Evolutionary conservation across 2,797 vertebrate genomes (phyloP), one percentile per base, ranked within the genome.

Genomic region (Helarctos malayanus): DNA sequence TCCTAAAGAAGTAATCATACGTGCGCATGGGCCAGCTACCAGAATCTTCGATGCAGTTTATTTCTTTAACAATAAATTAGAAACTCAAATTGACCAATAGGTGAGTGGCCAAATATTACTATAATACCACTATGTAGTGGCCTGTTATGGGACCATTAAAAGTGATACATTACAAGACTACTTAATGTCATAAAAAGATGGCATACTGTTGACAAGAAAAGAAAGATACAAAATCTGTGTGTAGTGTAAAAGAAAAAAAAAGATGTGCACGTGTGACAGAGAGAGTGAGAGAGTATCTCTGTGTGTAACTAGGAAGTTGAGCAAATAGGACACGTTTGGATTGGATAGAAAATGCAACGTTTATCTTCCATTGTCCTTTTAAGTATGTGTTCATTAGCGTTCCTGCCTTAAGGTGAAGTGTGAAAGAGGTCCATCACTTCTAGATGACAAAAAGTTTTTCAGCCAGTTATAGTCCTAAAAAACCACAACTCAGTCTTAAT

Each of bases 71-170:
- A 86, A 93, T 86, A 91, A 90, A 83, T 59, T 83, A 21, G 47
- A 95, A 95, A 56, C 32, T 76, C 81, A 73, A 97, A 96, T 63
- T 94, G 71, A n/a, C 3, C 52, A 69, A 86, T 35, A 90, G n/a
- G 9, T 82, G 18, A 71, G 18, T 65, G 15, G 23, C 15, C 80
- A 80, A 73, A 83, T 68, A 76, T 69, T 75, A 84, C 38, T 95
- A 83, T 56, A 92, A 88, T 65, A 94, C 15, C 49, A 68, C 29
- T 12, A 29, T 35, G 49, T n/a, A 75, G n/a, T 89, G n/a, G n/a
- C 27, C 38, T 35, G 54, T 35, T 83, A n/a, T 80, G 49, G 35
- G 47, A 38, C 19, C 65, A 57, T 82, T 73, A 75, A 75, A 87
- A 86, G 13, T 83, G 41, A 65, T 87, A 71, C 4, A 63, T 38